Conservation (phyloP, 2,113 vertebrate genomes). For the Psittacara wagleri region DNA sequence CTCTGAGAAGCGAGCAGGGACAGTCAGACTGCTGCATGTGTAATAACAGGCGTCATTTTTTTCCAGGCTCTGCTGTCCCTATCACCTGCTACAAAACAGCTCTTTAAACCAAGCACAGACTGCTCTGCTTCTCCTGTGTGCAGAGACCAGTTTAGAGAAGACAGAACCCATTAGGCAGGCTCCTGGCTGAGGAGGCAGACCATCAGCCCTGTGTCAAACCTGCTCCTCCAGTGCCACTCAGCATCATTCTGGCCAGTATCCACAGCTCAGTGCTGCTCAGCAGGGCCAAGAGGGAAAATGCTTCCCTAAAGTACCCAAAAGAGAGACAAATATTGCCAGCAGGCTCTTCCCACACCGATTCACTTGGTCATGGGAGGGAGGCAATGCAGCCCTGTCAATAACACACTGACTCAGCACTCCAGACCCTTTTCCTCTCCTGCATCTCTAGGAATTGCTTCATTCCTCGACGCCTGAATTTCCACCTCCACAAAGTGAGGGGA, state of each 20-base stretch:
- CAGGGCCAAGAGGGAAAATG: background rate
- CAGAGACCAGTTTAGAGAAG: background rate
- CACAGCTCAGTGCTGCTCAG: fast-evolving
- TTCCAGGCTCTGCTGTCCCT: fast-evolving
- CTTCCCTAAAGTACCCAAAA: background rate
- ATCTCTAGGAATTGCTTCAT: background rate
- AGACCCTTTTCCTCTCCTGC: background rate
- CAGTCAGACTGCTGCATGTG: background rate
- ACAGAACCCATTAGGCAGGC: background rate
- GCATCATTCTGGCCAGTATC: background rate
- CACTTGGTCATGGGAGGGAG: background rate
- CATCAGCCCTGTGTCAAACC: fast-evolving
- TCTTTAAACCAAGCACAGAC: background rate
- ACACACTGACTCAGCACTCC: background rate
- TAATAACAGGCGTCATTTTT: background rate
- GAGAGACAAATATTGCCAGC: background rate
- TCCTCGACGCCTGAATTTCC: background rate
- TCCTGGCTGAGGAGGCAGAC: background rate
- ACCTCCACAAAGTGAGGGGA: background rate
- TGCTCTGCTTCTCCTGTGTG: background rate
- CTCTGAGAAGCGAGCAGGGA: fast-evolving
- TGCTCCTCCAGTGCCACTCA: fast-evolving
- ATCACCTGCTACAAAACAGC: background rate
- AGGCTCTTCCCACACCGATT: background rate
- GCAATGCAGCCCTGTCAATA: background rate